These are phyloP conservation scores for Agrochola circellaris DNA, from an alignment of 2,888 invertebrate genomes.

Conservation along the genomic window DNA sequence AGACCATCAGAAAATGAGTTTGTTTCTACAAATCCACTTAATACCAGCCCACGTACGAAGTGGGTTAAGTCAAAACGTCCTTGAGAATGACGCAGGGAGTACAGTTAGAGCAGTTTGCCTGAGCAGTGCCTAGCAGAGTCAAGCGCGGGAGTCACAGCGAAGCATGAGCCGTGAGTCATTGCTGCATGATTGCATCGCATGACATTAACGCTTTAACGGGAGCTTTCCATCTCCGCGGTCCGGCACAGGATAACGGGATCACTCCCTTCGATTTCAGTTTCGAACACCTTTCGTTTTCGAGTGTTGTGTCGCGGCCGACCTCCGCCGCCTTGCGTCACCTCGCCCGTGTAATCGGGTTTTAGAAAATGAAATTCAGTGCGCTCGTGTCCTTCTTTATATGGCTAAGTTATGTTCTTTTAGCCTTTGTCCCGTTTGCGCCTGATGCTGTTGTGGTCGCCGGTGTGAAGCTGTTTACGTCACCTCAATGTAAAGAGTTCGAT, in stretches of 20 bases:
- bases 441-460: conserved; percentile 47
- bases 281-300: conserved; percentile 88
- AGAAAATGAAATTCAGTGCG: conserved; percentile 89
- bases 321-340: conserved; percentile 84
- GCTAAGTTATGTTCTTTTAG: conserved; percentile 82
- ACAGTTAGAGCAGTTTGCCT: conserved; percentile 65
- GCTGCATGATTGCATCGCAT: conserved; percentile 78
- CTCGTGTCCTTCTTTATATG: conserved; percentile 86
- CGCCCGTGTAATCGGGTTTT: conserved; percentile 87
- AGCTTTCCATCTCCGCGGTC: conserved; percentile 86
- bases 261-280: conserved; percentile 89
- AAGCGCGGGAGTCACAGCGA: conserved; percentile 55
- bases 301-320: conserved; percentile 85
- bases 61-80: conserved; percentile 71
- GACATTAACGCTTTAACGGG: conserved; percentile 83
- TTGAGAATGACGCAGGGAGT: conserved; percentile 73
- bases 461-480: conserved; percentile 39
- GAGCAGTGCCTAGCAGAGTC: conserved; percentile 58
- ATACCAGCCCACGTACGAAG: conserved; percentile 58
- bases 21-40: conserved; percentile 60
- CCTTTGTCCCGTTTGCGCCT: conserved; percentile 72
- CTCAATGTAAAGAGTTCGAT: conserved; percentile 26
- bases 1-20: conserved; percentile 50
- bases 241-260: conserved; percentile 88
- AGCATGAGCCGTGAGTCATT: conserved; percentile 74